Base-by-base conservation (phyloP, 2,888 invertebrate genomes). In the Elmis aenea region DNA sequence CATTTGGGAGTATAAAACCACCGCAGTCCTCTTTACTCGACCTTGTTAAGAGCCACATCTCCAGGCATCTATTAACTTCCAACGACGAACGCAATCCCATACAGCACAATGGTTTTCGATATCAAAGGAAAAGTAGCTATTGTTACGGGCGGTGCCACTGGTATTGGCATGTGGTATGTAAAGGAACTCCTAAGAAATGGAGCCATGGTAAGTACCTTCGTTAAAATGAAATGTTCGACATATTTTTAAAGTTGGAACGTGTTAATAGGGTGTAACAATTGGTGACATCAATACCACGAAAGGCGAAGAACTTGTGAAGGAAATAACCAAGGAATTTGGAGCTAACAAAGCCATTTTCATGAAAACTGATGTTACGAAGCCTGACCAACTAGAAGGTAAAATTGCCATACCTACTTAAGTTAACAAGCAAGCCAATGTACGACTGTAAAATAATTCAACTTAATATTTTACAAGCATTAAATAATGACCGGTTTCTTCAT, bases 341-440 rank as follows among this genome's bases (percentile, higher is more conserved):
- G 72, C 78, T 46, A 79, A 79, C 56, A 77, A 77, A 39, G 79
- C 79, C 2, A 64, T 81, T 42, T 84, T 81, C 57, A 78, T 81
- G 50, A 77, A 76, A 39, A 81, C 81, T 50, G 83, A 83, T 58
- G 83, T 83, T 45, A 83, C 83, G 0, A 82, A 83, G 60, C 79
- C 79, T 55, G 76, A 77, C 12, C 81, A 83, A 60, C 79, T 81
- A 53, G 81, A 83, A 72, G 81, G 83, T 82, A 62, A 61, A 13
- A 18, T 16, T 14, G 21, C n/a, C n/a, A n/a, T n/a, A n/a, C n/a
- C n/a, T n/a, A n/a, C n/a, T n/a, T n/a, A n/a, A n/a, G n/a, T n/a
- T n/a, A n/a, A n/a, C n/a, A n/a, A n/a, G n/a, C n/a, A n/a, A n/a
- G n/a, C n/a, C n/a, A n/a, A n/a, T n/a, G n/a, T n/a, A n/a, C n/a